Percentiles rank a stretch among this genome's conserved stretches.
These are phyloP conservation scores for Portunus trituberculatus DNA, from an alignment of 1,140 invertebrate species.

Conservation along the genomic window DNA sequence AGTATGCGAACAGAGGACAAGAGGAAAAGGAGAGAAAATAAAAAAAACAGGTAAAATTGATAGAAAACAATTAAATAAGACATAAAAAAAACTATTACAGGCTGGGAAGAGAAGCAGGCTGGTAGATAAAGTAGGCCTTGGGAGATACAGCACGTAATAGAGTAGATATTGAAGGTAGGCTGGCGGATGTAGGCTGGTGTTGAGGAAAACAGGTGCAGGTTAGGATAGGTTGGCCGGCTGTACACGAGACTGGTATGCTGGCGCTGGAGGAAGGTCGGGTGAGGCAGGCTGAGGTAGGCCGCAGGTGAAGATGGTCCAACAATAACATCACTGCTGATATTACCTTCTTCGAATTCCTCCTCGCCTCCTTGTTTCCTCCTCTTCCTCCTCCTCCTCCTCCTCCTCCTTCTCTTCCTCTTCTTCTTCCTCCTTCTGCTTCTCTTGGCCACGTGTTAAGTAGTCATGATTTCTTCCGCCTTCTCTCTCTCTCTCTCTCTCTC, in stretches of 20 bases:
- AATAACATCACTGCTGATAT: conserved; percentile 14
- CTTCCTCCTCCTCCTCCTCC: background rate
- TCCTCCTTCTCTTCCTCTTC: background rate
- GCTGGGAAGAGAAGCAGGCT: too few relatives aligned
- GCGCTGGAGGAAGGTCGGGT: background rate
- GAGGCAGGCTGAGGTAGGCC: background rate
- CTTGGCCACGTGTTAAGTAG: background rate
- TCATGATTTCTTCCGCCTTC: background rate
- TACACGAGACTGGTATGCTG: too few relatives aligned
- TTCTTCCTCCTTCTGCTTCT: background rate
- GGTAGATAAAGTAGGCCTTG: too few relatives aligned
- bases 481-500: too few relatives aligned
- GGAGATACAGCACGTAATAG: too few relatives aligned
- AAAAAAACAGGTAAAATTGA: background rate
- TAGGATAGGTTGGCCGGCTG: too few relatives aligned
- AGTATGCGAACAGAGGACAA: background rate
- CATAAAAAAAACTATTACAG: background rate
- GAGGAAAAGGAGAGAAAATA: background rate
- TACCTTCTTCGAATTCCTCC: background rate
- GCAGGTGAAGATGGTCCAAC: background rate
- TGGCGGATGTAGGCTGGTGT: too few relatives aligned
- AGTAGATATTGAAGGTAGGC: too few relatives aligned
- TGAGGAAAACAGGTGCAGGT: too few relatives aligned
- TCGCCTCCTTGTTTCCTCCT: background rate
- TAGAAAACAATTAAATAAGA: background rate